phyloP scores from a whole-genome alignment of 2,797 vertebrate species.

The Pangasius mekongensis region DNA sequence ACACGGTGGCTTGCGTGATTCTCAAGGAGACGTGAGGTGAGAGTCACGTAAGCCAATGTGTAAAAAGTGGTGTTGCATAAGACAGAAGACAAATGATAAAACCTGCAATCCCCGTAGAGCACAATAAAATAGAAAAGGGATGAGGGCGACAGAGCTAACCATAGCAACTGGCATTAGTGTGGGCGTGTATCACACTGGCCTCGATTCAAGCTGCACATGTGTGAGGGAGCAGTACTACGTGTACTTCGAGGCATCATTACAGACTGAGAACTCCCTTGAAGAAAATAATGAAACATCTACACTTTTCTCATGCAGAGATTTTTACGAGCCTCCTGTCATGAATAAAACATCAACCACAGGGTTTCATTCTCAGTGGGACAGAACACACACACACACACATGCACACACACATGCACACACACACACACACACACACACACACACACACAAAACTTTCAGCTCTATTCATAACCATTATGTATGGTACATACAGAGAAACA shows the following conservation, averaged over 20 bases:
- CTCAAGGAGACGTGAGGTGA: not conserved
- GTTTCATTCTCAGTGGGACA: constrained; percentile 57
- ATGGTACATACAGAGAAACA: constrained; percentile 26
- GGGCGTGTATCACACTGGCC: constrained; percentile 38
- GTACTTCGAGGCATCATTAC: constrained; percentile 37
- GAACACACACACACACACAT: constrained; percentile 31
- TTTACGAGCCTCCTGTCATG: constrained; percentile 60
- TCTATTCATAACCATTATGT: constrained; percentile 57
- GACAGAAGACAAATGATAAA: not conserved
- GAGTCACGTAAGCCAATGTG: not conserved
- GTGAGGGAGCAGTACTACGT: constrained; percentile 36
- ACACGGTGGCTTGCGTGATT: not conserved
- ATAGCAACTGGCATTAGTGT: constrained; percentile 36
- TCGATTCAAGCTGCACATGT: constrained; percentile 25
- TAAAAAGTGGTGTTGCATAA: not conserved
- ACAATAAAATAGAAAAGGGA: constrained; percentile 19
- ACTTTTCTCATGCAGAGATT: constrained; percentile 57
- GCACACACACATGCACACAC: too few species aligned
- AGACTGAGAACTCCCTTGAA: constrained; percentile 46
- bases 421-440: constrained; percentile 43
- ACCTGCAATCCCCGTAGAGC: not conserved
- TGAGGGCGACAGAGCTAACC: constrained; percentile 32
- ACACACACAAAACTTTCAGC: constrained; percentile 38
- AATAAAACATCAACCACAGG: constrained; percentile 66
- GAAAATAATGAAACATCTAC: constrained; percentile 60